Percentiles rank a stretch among this genome's conserved stretches.
Conservation (phyloP, 2,888 invertebrate species). For the Melolontha melolontha region DNA sequence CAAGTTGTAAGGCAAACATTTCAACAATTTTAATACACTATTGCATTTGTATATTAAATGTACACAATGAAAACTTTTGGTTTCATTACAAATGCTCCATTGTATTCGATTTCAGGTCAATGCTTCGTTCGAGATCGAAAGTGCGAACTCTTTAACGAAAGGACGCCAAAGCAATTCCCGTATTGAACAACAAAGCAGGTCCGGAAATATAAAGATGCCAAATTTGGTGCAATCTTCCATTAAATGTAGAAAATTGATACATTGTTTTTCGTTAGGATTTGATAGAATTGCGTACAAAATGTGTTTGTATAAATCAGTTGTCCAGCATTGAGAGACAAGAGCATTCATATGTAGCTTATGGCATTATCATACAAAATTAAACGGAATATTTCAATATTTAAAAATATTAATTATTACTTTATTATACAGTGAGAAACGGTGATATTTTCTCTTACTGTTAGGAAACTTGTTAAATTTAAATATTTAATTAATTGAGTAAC, state of each 20-base stretch:
- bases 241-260: conserved; percentile 28
- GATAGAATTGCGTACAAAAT: conserved; percentile 11
- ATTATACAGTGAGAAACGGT: too few relatives aligned
- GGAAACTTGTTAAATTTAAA: too few relatives aligned
- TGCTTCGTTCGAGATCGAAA: conserved; percentile 31
- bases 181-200: conserved; percentile 26
- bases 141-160: conserved; percentile 27
- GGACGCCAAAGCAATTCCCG: conserved; percentile 11
- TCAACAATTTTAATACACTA: too few relatives aligned
- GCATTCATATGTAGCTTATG: too few relatives aligned
- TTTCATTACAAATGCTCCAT: conserved; percentile 31
- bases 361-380: too few relatives aligned
- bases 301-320: background rate
- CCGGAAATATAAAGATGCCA: conserved; percentile 37
- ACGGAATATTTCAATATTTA: too few relatives aligned
- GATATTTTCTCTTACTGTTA: too few relatives aligned
- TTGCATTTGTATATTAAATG: too few relatives aligned
- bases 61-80: conserved; percentile 11
- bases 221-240: conserved; percentile 31
- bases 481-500: too few relatives aligned
- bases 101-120: conserved; percentile 39
- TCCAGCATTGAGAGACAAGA: too few relatives aligned
- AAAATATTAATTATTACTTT: too few relatives aligned
- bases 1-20: too few relatives aligned
- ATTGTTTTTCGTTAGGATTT: background rate